phyloP scores from a whole-genome alignment of 2,113 vertebrate genomes.

The Gadus macrocephalus region DNA sequence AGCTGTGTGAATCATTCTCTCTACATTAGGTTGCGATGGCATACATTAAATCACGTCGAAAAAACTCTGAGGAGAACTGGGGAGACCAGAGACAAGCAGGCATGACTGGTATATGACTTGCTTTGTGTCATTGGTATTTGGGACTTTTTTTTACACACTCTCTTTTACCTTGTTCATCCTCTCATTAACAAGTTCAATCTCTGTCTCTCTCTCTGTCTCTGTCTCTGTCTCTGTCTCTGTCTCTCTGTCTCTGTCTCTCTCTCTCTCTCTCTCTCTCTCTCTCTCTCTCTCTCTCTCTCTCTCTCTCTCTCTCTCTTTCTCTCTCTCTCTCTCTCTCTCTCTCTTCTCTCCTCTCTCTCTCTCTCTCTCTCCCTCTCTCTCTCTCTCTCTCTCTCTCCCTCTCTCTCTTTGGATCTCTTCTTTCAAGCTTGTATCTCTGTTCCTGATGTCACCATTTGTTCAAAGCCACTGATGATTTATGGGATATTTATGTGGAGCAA shows the following conservation, averaged over 20 bases:
- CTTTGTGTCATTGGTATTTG: background rate
- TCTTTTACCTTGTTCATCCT: background rate
- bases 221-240: background rate
- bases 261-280: background rate
- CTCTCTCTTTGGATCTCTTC: background rate
- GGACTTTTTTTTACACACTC: background rate
- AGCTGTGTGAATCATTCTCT: too few species aligned
- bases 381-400: background rate
- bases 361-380: too few species aligned
- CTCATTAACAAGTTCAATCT: background rate
- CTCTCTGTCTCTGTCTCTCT: background rate
- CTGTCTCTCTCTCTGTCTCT: too few species aligned
- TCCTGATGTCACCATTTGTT: background rate
- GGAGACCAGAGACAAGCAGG: background rate
- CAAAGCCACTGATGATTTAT: conserved; percentile 15
- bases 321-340: too few species aligned
- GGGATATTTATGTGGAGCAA: background rate
- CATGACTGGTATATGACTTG: background rate
- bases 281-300: too few species aligned
- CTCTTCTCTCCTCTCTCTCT: too few species aligned
- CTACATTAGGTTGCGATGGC: too few species aligned
- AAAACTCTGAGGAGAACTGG: too few species aligned
- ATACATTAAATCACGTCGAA: too few species aligned
- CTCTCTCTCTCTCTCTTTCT: too few species aligned
- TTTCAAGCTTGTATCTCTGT: background rate